phyloP scores from a whole-genome alignment of 2,888 invertebrate genomes.

The Lithophane socia region DNA sequence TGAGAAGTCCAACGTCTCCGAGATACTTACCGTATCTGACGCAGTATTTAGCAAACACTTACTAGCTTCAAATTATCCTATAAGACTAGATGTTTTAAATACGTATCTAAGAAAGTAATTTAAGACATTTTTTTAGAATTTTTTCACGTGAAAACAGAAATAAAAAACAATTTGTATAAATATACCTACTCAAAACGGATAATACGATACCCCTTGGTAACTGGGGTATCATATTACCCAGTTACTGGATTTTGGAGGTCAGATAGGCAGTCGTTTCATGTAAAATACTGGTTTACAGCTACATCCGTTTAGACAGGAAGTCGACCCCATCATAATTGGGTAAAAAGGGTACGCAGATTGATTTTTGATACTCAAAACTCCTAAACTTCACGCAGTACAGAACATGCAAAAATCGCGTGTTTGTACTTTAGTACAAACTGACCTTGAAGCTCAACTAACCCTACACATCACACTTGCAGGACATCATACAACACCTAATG shows the following conservation, averaged over 20 bases:
- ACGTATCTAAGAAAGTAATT: background rate
- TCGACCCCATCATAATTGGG: no score
- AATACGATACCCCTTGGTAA: no score
- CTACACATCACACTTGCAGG: background rate
- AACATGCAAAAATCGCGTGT: background rate
- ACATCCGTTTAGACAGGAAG: no score
- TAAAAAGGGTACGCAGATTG: no score
- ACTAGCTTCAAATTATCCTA: background rate
- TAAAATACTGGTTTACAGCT: no score
- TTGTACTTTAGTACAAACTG: background rate
- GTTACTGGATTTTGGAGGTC: no score
- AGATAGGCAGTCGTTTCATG: no score
- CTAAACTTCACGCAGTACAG: background rate
- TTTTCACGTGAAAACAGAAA: background rate
- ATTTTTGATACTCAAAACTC: background rate
- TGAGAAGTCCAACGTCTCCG: background rate
- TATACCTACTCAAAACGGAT: background rate
- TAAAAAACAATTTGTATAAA: background rate
- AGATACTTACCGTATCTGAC: background rate
- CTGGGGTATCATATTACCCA: no score
- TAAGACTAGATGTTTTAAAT: background rate
- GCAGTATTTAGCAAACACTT: background rate
- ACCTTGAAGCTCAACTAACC: constrained; percentile 21
- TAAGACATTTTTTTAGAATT: background rate
- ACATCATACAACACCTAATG: constrained; percentile 46